Percentiles rank a stretch among this genome's conserved stretches.
Conservation (phyloP, 2,888 invertebrate species). For the Galerucella nymphaeae region DNA sequence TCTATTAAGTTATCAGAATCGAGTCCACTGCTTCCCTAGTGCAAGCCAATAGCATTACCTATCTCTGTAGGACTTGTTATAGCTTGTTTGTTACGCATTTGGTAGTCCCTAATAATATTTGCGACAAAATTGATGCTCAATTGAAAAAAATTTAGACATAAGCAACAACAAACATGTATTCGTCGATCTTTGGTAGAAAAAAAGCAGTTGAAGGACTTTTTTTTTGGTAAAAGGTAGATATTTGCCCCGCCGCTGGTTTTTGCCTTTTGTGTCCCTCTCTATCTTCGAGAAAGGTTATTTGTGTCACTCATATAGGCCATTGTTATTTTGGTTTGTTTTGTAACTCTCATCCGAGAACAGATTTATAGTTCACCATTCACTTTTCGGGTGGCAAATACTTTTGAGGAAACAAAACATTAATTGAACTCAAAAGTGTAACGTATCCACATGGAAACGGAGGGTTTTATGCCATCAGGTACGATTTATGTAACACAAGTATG, state of each 20-base stretch:
- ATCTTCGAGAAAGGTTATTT: constrained; percentile 58
- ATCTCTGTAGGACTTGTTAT: no score
- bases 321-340: constrained; percentile 64
- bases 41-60: no score
- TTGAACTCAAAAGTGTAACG: constrained; percentile 58
- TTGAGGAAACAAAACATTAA: constrained; percentile 58
- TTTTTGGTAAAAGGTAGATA: no score
- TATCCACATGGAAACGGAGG: constrained; percentile 45
- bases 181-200: no score
- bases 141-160: no score
- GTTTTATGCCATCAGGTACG: constrained; percentile 42
- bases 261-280: constrained; percentile 37
- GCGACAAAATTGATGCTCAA: no score
- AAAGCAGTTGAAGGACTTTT: no score
- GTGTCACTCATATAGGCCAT: constrained; percentile 65
- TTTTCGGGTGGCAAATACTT: constrained; percentile 52
- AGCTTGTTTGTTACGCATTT: no score
- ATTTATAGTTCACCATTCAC: constrained; percentile 60
- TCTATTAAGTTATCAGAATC: no score
- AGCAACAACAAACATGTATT: no score
- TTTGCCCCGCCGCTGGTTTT: constrained; percentile 19
- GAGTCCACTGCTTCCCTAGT: no score
- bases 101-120: no score
- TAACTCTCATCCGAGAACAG: constrained; percentile 56
- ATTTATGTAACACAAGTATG: constrained; percentile 48